Base-by-base conservation (phyloP, 1,140 invertebrate species). In the Leptinotarsa undecemlineata region DNA sequence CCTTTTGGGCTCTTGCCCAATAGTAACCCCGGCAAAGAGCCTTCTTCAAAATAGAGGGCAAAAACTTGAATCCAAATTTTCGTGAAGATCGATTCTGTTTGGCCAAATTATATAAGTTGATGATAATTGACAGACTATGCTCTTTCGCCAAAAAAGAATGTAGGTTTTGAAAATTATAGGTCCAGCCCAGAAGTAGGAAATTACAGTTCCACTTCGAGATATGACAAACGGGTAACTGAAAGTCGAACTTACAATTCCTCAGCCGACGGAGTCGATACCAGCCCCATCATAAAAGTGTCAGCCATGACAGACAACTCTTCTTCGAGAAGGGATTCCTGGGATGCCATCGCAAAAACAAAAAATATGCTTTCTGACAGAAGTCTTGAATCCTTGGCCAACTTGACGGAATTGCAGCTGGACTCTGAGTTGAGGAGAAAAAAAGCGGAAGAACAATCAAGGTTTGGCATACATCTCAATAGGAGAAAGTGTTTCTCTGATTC, bases 321-420 rank as follows among this genome's bases (percentile, higher is more conserved):
- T 11, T 85, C 88, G 1, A 87, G 92, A 76, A 88, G 91, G 71
- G 92, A 94, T 80, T 93, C 92, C 11, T 94, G 93, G 93, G 93
- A 95, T 82, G 90, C 91, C 1, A 90, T 94, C 23, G 90, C 92
- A n/a, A 93, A 93, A 85, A 93, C 92, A 2, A 90, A 91, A 82
- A 91, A 92, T 66, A 88, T 93, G 77, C 85, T 94, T 17, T 91
- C 90, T 13, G 89, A 90, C 80, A 88, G 90, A 26, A 90, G 87
- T 78, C 82, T 92, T 21, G 91, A 92, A 81, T 92, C 91, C 1
- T 82, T 92, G 47, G 90, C 90, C 8, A 92, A 92, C 84, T 84
- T 92, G 73, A 88, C 90, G 1, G 88, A 90, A 78, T 83, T 81
- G 61, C 87, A 87, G 80, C 77, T 88, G 66, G 87, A 87, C 75